phyloP scores from a whole-genome alignment of 1,140 invertebrate genomes.

The Piezodorus guildinii region DNA sequence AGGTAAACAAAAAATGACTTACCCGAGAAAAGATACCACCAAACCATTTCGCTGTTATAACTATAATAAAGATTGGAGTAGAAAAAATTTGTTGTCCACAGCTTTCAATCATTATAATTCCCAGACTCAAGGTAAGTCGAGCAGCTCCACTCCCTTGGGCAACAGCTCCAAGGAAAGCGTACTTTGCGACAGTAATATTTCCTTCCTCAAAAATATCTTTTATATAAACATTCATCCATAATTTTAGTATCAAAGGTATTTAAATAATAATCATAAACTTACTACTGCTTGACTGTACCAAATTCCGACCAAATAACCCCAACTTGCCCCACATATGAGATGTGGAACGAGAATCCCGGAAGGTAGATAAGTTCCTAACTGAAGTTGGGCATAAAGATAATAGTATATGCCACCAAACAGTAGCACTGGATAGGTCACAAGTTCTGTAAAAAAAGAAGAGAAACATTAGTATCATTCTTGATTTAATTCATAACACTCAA shows the following conservation, averaged over 20 bases:
- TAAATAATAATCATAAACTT: background rate
- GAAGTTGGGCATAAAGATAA: background rate
- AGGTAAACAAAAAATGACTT: background rate
- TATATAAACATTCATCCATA: too few relatives aligned
- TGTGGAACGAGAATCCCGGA: background rate
- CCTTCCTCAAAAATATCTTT: background rate
- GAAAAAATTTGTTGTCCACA: conserved; percentile 1
- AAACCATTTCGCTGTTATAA: conserved; percentile 6
- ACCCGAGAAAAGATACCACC: conserved; percentile 3
- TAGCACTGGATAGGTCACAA: too few relatives aligned
- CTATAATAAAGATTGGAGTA: conserved; percentile 10
- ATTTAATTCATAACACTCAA: too few relatives aligned
- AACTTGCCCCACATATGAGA: background rate
- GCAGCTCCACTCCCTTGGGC: conserved; percentile 11
- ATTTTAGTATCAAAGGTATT: too few relatives aligned
- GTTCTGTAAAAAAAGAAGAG: too few relatives aligned
- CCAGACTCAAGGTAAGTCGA: conserved; percentile 15
- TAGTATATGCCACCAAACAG: background rate
- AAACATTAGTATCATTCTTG: too few relatives aligned
- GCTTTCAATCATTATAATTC: conserved; percentile 15
- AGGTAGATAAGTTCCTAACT: background rate
- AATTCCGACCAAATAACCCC: background rate
- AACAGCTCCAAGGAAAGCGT: conserved; percentile 10
- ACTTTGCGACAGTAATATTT: background rate
- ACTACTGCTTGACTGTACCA: background rate